Evolutionary conservation across 2,888 invertebrate genomes (phyloP).

Genomic region (Diachrysia chrysitis): DNA sequence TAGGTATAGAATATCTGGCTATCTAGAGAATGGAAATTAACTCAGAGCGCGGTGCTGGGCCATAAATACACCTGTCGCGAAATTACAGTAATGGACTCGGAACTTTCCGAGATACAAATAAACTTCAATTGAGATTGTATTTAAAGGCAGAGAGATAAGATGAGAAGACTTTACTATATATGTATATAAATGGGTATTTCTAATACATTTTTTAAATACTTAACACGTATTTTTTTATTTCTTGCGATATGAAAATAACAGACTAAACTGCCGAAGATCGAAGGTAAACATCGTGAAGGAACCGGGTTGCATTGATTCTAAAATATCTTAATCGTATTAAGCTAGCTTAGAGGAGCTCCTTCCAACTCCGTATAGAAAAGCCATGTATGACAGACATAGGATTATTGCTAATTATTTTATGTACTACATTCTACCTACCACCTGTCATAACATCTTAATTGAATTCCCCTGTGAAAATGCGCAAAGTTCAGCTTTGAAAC

Average conservation of each 20-base stretch:
- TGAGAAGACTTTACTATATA: constrained; percentile 8
- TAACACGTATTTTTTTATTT: not conserved
- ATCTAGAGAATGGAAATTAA: constrained; percentile 33
- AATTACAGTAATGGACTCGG: constrained; percentile 39
- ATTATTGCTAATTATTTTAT: not conserved
- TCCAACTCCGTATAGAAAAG: no score
- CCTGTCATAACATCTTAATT: not conserved
- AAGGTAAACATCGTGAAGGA: no score
- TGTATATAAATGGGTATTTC: not conserved
- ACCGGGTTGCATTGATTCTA: no score
- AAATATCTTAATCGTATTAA: no score
- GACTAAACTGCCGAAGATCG: no score
- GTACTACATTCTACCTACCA: not conserved
- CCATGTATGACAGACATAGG: no score
- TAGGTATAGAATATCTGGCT: constrained; percentile 21
- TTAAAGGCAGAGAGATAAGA: constrained; percentile 10
- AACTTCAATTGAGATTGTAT: constrained; percentile 17
- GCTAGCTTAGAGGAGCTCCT: no score
- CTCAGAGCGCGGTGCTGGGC: constrained; percentile 11
- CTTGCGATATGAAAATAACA: no score
- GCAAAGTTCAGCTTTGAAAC: not conserved
- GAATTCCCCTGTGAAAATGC: not conserved
- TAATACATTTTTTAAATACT: not conserved
- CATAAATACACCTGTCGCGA: constrained; percentile 42
- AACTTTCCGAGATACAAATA: constrained; percentile 44